Evolutionary conservation across 2,888 invertebrate species (phyloP).

Genomic region (Scaeva pyrastri): DNA sequence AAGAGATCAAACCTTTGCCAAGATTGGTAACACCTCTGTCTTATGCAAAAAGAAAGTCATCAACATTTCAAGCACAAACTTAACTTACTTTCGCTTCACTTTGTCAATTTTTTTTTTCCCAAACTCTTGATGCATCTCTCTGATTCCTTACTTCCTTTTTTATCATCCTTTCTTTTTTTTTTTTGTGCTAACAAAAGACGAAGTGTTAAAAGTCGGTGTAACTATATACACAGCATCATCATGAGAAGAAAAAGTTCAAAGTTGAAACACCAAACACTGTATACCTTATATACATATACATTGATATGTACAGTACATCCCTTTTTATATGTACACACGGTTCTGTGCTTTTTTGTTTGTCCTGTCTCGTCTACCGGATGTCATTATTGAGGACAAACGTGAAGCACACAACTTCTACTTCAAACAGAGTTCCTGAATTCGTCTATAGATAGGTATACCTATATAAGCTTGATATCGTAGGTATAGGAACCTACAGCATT

Average conservation of each 20-base stretch:
- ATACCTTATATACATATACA: background rate
- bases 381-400: conserved; percentile 63
- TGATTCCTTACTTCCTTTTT: conserved; percentile 21
- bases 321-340: background rate
- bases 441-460: background rate
- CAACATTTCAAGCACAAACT: background rate
- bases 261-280: conserved; percentile 29
- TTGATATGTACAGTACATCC: background rate
- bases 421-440: conserved; percentile 9
- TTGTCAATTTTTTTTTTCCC: background rate
- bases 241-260: conserved; percentile 39
- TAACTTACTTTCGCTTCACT: conserved; percentile 2
- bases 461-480: conserved; percentile 1
- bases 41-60: background rate
- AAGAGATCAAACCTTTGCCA: background rate
- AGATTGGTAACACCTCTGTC: conserved; percentile 3
- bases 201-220: conserved; percentile 66
- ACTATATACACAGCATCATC: background rate
- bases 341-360: conserved; percentile 36
- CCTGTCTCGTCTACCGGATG: conserved; percentile 68
- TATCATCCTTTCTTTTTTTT: background rate
- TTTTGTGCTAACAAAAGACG: conserved; percentile 28
- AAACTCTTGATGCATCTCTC: conserved; percentile 14
- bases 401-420: conserved; percentile 33
- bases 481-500: background rate